A percentile compares a stretch with the other conserved stretches of the same genome.
These are phyloP conservation scores for Gila robusta DNA, from an alignment of 2,797 vertebrate species.

Conservation along the genomic window DNA sequence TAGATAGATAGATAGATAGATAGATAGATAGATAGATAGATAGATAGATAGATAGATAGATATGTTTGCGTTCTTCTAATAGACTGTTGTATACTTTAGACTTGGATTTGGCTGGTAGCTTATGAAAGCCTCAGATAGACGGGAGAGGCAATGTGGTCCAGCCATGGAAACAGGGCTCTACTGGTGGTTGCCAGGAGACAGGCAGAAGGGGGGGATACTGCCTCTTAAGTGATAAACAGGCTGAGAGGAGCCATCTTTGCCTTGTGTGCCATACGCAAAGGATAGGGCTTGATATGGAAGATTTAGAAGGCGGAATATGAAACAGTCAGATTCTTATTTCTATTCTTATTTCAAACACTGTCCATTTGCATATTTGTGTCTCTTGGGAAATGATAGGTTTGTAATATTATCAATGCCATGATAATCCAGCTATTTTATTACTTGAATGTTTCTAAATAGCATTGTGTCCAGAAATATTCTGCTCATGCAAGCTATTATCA, in stretches of 20 bases:
- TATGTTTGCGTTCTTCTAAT: neutral
- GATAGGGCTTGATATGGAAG: neutral
- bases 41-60: neutral
- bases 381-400: slow-evolving; percentile 25
- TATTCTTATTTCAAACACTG: slow-evolving; percentile 16
- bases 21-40: slow-evolving; percentile 6
- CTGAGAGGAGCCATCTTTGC: slow-evolving; percentile 57
- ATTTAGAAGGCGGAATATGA: neutral
- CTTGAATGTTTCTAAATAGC: slow-evolving; percentile 15
- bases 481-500: neutral
- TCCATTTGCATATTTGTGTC: neutral
- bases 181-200: slow-evolving; percentile 83
- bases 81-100: neutral
- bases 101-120: slow-evolving; percentile 26
- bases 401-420: neutral
- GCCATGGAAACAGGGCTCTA: slow-evolving; percentile 73
- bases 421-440: slow-evolving; percentile 28
- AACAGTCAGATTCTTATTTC: neutral
- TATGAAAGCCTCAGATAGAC: slow-evolving; percentile 44
- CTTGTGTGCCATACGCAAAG: slow-evolving; percentile 11
- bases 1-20: neutral
- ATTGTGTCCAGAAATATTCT: neutral
- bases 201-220: slow-evolving; percentile 71
- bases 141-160: slow-evolving; percentile 68
- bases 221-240: slow-evolving; percentile 59